A percentile compares a stretch with the other conserved stretches of the same genome.
Evolutionary conservation across 2,113 vertebrate species (phyloP).

Genomic region (Polypterus senegalus): DNA sequence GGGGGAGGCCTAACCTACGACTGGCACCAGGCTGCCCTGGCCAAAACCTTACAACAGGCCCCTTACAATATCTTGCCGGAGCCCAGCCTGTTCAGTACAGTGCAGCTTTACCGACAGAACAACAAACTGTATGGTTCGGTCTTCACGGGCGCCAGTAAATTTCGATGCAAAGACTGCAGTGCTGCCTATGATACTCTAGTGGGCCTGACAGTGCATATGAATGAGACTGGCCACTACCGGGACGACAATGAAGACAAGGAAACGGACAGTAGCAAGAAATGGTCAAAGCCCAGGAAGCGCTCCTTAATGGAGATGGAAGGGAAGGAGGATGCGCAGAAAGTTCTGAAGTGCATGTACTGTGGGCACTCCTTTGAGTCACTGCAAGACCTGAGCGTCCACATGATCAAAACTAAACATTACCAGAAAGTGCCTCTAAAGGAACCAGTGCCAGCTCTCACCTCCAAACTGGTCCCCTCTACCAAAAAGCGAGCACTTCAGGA

Average conservation of each 20-base stretch:
- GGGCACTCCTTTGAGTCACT: slow-evolving; percentile 95
- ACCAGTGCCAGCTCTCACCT: slow-evolving; percentile 85
- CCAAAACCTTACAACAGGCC: slow-evolving; percentile 92
- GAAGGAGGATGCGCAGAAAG: slow-evolving; percentile 96
- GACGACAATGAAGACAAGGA: slow-evolving; percentile 94
- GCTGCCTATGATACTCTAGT: slow-evolving; percentile 93
- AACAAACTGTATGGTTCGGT: slow-evolving; percentile 95
- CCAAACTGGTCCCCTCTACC: slow-evolving; percentile 84
- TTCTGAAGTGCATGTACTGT: slow-evolving; percentile 98
- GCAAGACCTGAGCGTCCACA: slow-evolving; percentile 96
- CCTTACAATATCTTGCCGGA: slow-evolving; percentile 88
- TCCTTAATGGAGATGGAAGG: slow-evolving; percentile 98
- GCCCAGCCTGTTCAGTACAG: slow-evolving; percentile 95
- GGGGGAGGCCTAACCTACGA: slow-evolving; percentile 74
- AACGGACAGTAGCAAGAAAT: slow-evolving; percentile 78
- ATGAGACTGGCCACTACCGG: slow-evolving; percentile 93
- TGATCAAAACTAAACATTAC: slow-evolving; percentile 99
- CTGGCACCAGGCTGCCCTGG: slow-evolving; percentile 95
- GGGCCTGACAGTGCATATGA: slow-evolving; percentile 95
- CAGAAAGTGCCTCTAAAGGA: slow-evolving; percentile 99
- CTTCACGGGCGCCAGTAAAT: slow-evolving; percentile 96
- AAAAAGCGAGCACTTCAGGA: slow-evolving; percentile 92
- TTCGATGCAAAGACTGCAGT: slow-evolving; percentile 96
- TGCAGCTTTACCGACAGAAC: slow-evolving; percentile 94
- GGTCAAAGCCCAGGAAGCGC: slow-evolving; percentile 94